Base-by-base conservation (phyloP, 2,797 vertebrate genomes). In the Xyrichtys novacula region DNA sequence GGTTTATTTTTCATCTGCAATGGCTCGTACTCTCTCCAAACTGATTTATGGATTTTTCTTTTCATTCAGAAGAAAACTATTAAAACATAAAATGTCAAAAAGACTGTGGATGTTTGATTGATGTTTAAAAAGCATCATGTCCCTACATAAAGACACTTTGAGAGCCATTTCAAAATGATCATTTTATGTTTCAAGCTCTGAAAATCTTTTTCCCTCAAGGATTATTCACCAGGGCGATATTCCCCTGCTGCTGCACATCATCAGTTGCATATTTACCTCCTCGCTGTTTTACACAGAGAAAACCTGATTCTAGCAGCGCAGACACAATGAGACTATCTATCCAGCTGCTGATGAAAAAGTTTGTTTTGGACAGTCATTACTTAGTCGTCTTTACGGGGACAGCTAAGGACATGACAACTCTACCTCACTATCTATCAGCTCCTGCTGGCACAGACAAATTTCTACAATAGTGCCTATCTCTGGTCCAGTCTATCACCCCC, bases 321-420 rank as follows among this genome's bases (percentile, higher is more conserved):
- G 28, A 9, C 52, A 20, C n/a, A 19, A 47, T 70, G n/a, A 5
- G 6, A 34, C 14, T 0, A 57, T 48, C 23, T 15, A 20, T 39
- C 63, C 40, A 48, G 47, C 17, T 69, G 26, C 36, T 61, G 4
- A 23, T 7, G 40, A 19, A 26, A n/a, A 31, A 6, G 47, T 66
- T 61, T 62, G 9, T 39, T 34, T 12, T 2, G 10, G 11, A 12
- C 32, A 2, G 3, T 34, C 32, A 34, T 34, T 6, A 12, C 11
- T 34, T 32, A 32, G 7, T 36, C 44, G 8, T 25, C 36, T 50
- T 59, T 9, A 46, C 22, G 36, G 28, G 58, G 34, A 31, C 53
- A 40, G 43, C 55, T 69, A 28, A 23, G 57, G 7, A 23, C 54
- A 26, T n/a, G 60, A 32, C 50, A 54, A 36, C 56, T 20, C 31